Evolutionary conservation across 2,888 invertebrate species (phyloP).

Genomic region (Parelbella ahira): DNA sequence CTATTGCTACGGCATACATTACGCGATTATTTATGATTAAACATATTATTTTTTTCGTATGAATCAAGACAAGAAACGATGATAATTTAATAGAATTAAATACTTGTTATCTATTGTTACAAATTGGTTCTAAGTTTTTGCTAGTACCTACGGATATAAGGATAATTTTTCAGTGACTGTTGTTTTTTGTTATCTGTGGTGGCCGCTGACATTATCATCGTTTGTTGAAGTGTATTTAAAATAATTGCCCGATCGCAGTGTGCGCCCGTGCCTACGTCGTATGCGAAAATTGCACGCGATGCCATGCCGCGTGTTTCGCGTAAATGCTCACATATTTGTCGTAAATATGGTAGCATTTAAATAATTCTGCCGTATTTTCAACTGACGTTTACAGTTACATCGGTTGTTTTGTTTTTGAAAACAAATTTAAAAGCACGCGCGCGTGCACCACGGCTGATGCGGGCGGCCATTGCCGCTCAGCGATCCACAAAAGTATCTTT

Average conservation of each 20-base stretch:
- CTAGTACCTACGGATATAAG: conserved; percentile 19
- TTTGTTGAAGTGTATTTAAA: conserved; percentile 80
- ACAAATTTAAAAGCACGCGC: not conserved
- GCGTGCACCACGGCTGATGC: too few relatives aligned
- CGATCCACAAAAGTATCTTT: too few relatives aligned
- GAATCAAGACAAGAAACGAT: too few relatives aligned
- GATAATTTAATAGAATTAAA: too few relatives aligned
- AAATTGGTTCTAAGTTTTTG: too few relatives aligned
- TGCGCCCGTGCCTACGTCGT: conserved; percentile 65
- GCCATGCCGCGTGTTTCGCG: conserved; percentile 58
- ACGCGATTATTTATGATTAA: too few relatives aligned
- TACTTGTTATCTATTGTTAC: too few relatives aligned
- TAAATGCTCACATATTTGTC: conserved; percentile 78
- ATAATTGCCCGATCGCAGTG: conserved; percentile 72
- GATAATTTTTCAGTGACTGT: conserved; percentile 51
- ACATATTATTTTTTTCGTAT: too few relatives aligned
- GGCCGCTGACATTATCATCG: conserved; percentile 73
- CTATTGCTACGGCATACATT: too few relatives aligned
- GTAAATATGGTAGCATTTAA: conserved; percentile 45
- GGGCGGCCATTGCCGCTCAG: too few relatives aligned
- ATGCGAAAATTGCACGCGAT: conserved; percentile 75
- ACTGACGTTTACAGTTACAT: conserved; percentile 38
- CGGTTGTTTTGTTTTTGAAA: conserved; percentile 12
- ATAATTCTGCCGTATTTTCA: conserved; percentile 10
- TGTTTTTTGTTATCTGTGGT: conserved; percentile 62